Base-by-base conservation (phyloP, 2,888 invertebrate genomes). In the Mythimna vitellina region DNA sequence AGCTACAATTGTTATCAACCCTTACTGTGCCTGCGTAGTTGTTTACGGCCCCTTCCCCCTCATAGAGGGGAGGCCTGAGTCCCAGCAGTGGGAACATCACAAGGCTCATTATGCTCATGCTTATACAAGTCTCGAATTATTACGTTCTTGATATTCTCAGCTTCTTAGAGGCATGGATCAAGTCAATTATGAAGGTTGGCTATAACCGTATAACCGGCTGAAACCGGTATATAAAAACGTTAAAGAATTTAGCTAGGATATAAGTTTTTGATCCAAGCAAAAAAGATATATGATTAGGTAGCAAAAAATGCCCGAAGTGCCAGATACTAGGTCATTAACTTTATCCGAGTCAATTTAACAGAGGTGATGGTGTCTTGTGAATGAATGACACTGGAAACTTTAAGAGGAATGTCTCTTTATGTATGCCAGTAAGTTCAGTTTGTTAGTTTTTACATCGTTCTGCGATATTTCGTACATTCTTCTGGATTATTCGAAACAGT, bases 311-410 rank as follows among this genome's bases (percentile, higher is more conserved):
- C 7, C 51, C 57, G 10, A 62, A 64, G 46, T 22, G n/a, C 65
- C 38, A 60, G 60, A 65, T 67, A 35, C 65, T 65, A 76, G 83
- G 76, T 80, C 76, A 38, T 73, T 72, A 65, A 82, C 80, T 85
- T 53, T 60, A 63, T 65, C 32, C 38, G 49, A 70, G 20, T 57
- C 51, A 56, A 63, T 68, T 77, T 74, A 65, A 63, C 58, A 64
- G 42, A 64, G 35, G 46, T 69, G 63, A 67, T 80, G 53, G 62
- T 58, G 22, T n/a, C 49, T 49, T 49, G 38, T 63, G 8, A 62
- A 57, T 58, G 72, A 57, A 70, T 12, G 12, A 12, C 29, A 54
- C 20, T 46, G 70, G 74, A 62, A 85, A 73, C 9, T 32, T 67
- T 14, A 74, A 69, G 35, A 54, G 14, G 38, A 12, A 10, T 35